Conservation (phyloP, 2,113 vertebrate genomes). For the Plecotus auritus region DNA sequence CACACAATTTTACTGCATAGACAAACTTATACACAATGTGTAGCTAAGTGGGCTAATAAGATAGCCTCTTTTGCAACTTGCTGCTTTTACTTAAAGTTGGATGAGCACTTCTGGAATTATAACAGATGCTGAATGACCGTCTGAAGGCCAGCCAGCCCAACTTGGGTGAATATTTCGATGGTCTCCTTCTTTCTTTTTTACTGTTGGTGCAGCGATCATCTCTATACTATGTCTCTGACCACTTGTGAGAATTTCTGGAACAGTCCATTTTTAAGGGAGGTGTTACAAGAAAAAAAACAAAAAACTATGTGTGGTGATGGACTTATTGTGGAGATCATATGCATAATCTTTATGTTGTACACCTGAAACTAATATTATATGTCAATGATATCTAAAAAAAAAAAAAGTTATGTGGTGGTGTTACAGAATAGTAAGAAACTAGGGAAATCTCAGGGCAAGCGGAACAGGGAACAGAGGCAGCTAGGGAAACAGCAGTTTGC, state of each 20-base stretch:
- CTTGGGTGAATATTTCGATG: background rate
- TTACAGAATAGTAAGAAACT: too few species aligned
- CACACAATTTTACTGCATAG: constrained; percentile 31
- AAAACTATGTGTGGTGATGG: background rate
- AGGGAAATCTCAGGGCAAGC: too few species aligned
- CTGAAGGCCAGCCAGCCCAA: background rate
- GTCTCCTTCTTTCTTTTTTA: background rate
- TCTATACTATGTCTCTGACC: background rate
- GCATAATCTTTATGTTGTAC: too few species aligned
- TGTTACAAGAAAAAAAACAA: background rate
- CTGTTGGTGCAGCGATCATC: background rate
- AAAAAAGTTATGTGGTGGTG: background rate
- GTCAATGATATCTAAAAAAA: background rate
- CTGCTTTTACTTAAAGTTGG: background rate
- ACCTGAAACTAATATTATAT: background rate
- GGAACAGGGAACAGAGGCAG: too few species aligned
- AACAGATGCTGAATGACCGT: background rate
- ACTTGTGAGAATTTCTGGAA: background rate
- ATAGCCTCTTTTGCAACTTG: background rate
- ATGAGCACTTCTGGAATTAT: background rate
- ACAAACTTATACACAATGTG: too few species aligned
- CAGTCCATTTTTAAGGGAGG: background rate
- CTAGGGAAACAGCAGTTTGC: too few species aligned
- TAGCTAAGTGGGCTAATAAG: background rate
- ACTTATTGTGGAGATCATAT: background rate